These are phyloP conservation scores for Nesogale talazaci DNA, from an alignment of 2,113 vertebrate species.

Conservation along the genomic window DNA sequence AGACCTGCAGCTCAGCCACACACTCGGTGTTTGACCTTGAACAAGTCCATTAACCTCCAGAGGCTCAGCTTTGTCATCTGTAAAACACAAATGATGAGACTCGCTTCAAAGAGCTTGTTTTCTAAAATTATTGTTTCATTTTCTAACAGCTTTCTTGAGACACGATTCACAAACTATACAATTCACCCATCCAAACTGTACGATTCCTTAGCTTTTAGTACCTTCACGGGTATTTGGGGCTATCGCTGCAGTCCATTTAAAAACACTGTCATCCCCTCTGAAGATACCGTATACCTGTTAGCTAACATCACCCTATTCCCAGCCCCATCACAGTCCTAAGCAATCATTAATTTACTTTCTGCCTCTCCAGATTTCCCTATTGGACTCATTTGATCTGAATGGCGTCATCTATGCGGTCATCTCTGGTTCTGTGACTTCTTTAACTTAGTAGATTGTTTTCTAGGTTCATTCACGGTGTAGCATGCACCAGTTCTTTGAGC, in stretches of 20 bases:
- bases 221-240: not conserved
- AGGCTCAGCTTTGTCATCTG: not conserved
- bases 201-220: not conserved
- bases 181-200: not conserved
- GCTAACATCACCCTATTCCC: not conserved
- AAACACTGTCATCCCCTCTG: not conserved
- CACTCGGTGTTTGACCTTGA: not conserved
- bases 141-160: not conserved
- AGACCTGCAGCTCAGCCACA: not conserved
- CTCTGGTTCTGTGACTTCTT: not conserved
- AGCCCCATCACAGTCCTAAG: not conserved
- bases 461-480: not conserved
- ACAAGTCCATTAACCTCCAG: not conserved
- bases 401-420: not conserved
- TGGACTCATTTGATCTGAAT: not conserved
- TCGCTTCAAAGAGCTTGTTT: no score
- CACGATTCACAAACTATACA: not conserved
- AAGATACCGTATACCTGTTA: not conserved
- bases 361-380: not conserved
- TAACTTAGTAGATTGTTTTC: not conserved
- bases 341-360: not conserved
- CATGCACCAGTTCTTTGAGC: not conserved
- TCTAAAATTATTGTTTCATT: not conserved
- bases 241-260: not conserved
- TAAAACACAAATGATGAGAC: not conserved